phyloP scores from a whole-genome alignment of 2,797 vertebrate species.

The Rhynchotus rufescens region DNA sequence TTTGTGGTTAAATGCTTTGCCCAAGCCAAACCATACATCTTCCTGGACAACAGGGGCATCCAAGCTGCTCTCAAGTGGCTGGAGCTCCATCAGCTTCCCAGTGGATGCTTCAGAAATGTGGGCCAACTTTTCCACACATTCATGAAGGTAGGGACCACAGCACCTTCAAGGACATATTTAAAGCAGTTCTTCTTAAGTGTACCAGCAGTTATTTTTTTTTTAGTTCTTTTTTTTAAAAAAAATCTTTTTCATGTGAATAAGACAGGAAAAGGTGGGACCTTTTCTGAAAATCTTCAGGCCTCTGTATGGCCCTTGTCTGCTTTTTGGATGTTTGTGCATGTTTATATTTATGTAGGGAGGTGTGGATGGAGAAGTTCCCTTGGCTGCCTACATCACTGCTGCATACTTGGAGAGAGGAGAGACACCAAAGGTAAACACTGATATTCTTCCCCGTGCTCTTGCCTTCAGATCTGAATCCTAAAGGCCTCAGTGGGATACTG shows the following conservation, averaged over 20 bases:
- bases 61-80: constrained; percentile 83
- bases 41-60: constrained; percentile 79
- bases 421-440: constrained; percentile 31
- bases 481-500: background rate
- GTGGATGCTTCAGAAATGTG: constrained; percentile 85
- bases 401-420: constrained; percentile 75
- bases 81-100: constrained; percentile 67
- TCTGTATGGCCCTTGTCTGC: background rate
- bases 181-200: background rate
- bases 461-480: background rate
- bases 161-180: background rate
- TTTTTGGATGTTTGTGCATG: background rate
- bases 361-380: constrained; percentile 70
- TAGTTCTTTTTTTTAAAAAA: background rate
- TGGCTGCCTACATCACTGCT: constrained; percentile 76
- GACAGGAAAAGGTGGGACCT: background rate
- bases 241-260: background rate
- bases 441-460: background rate
- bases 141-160: constrained; percentile 81
- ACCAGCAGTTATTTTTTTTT: background rate
- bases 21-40: constrained; percentile 83
- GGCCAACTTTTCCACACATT: constrained; percentile 85
- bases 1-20: constrained; percentile 91
- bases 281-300: background rate
- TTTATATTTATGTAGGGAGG: constrained; percentile 69